phyloP scores from a whole-genome alignment of 2,888 invertebrate genomes.

The Galeopsomyia nigrocyanea region DNA sequence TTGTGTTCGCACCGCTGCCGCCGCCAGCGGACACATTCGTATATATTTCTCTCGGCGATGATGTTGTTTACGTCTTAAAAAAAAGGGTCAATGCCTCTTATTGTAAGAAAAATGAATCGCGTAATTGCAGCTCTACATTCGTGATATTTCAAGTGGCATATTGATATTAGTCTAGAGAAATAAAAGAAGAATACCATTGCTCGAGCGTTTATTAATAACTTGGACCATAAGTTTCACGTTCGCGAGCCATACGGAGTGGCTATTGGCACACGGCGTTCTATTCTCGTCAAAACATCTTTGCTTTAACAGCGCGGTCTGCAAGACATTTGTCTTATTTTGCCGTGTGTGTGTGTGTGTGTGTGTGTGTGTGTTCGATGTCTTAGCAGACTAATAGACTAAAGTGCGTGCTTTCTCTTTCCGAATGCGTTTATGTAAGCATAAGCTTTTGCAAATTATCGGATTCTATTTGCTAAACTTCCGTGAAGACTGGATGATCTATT shows the following conservation, averaged over 20 bases:
- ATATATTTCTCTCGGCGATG: neutral
- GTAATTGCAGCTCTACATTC: constrained; percentile 1
- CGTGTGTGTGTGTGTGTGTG: too few species aligned
- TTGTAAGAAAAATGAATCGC: constrained; percentile 4
- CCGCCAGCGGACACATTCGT: too few species aligned
- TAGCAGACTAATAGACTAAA: constrained; percentile 49
- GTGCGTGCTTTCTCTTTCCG: constrained; percentile 45
- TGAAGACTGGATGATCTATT: too few species aligned
- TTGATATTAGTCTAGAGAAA: neutral
- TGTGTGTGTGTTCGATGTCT: constrained; percentile 42
- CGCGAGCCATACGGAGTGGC: constrained; percentile 35
- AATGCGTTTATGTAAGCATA: constrained; percentile 35
- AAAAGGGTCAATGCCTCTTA: too few species aligned
- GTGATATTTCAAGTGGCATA: neutral
- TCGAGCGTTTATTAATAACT: constrained; percentile 39
- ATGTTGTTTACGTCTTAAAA: neutral
- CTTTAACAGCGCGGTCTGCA: constrained; percentile 44
- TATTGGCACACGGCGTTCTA: constrained; percentile 51
- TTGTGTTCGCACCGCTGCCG: constrained; percentile 20
- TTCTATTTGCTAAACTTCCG: constrained; percentile 17
- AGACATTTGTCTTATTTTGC: constrained; percentile 48
- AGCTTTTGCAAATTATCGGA: constrained; percentile 38
- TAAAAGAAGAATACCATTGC: constrained; percentile 40
- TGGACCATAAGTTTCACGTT: constrained; percentile 31
- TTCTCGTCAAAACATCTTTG: constrained; percentile 51